phyloP scores from a whole-genome alignment of 2,888 invertebrate genomes.

The Amblyteles armatorius region DNA sequence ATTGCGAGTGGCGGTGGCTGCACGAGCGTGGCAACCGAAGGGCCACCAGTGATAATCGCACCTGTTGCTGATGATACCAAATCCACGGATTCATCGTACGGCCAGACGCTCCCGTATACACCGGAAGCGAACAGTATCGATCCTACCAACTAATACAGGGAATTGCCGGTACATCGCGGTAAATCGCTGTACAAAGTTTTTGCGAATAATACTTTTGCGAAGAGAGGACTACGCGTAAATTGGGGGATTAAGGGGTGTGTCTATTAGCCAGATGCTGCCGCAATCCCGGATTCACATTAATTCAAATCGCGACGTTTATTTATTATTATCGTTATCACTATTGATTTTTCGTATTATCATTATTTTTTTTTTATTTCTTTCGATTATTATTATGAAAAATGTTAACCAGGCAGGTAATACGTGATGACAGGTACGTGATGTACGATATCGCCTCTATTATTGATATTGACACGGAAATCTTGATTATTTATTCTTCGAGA shows the following conservation, averaged over 20 bases:
- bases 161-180: neutral
- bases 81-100: slow-evolving; percentile 74
- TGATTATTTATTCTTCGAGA: too few species aligned
- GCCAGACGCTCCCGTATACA: slow-evolving; percentile 73
- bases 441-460: too few species aligned
- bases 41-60: slow-evolving; percentile 60
- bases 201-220: neutral
- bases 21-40: slow-evolving; percentile 35
- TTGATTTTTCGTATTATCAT: too few species aligned
- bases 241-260: neutral
- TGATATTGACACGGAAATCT: too few species aligned
- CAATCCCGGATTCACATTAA: too few species aligned
- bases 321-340: too few species aligned
- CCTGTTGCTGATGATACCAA: slow-evolving; percentile 73
- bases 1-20: slow-evolving; percentile 47
- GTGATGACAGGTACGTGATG: too few species aligned
- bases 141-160: slow-evolving; percentile 63
- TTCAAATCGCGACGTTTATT: too few species aligned
- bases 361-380: too few species aligned
- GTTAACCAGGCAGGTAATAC: too few species aligned
- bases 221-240: neutral
- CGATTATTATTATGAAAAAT: too few species aligned
- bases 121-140: slow-evolving; percentile 68
- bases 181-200: neutral
- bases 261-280: too few species aligned